phyloP scores from a whole-genome alignment of 2,888 invertebrate genomes.

The Sialis fuliginosa region DNA sequence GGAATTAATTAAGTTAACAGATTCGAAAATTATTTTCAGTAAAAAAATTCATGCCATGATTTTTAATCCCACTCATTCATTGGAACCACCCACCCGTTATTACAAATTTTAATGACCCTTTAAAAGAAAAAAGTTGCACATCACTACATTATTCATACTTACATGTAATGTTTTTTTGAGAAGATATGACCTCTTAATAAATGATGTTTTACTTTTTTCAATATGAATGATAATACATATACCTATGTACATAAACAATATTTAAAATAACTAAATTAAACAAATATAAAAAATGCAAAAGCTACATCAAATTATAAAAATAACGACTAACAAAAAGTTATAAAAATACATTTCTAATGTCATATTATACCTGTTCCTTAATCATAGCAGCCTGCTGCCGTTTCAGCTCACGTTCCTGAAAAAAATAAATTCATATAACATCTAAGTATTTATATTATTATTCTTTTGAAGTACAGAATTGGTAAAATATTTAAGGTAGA shows the following conservation, averaged over 20 bases:
- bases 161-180: slow-evolving; percentile 4
- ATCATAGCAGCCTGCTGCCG: slow-evolving; percentile 74
- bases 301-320: slow-evolving; percentile 4
- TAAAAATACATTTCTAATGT: slow-evolving; percentile 10
- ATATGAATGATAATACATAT: background rate
- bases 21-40: too few relatives aligned
- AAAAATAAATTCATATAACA: slow-evolving; percentile 19
- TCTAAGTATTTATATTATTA: too few relatives aligned
- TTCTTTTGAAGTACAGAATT: background rate
- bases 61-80: background rate
- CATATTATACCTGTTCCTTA: slow-evolving; percentile 69
- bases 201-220: too few relatives aligned
- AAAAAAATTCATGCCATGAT: too few relatives aligned
- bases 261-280: slow-evolving; percentile 4
- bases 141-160: background rate
- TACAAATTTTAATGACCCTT: background rate
- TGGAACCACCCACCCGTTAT: background rate
- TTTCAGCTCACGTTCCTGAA: slow-evolving; percentile 81
- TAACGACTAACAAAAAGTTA: slow-evolving; percentile 4
- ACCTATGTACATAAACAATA: slow-evolving; percentile 1
- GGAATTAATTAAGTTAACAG: too few relatives aligned
- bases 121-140: background rate
- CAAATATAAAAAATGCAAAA: slow-evolving; percentile 4
- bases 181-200: background rate
- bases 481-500: background rate